phyloP scores from a whole-genome alignment of 1,140 invertebrate genomes.

The Limonius californicus region DNA sequence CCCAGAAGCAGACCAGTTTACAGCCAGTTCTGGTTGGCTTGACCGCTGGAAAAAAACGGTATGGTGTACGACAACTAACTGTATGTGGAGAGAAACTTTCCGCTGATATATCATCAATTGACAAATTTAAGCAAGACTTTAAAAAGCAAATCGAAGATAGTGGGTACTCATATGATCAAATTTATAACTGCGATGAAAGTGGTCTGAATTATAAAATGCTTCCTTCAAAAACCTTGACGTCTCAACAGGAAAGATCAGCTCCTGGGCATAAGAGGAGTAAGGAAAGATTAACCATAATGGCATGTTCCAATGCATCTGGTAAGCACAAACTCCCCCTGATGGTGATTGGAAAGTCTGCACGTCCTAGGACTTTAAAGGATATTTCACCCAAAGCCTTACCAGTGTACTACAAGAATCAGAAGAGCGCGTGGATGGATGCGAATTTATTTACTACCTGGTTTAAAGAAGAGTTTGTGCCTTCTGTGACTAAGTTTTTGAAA shows the following conservation, averaged over 20 bases:
- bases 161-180: not conserved
- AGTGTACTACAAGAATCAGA: not conserved
- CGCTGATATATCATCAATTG: not conserved
- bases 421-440: slow-evolving; percentile 18
- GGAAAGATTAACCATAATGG: slow-evolving; percentile 11
- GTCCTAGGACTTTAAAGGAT: too few species aligned
- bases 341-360: too few species aligned
- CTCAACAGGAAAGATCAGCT: slow-evolving; percentile 25
- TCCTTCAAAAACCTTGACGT: slow-evolving; percentile 31
- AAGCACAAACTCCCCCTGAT: not conserved
- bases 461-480: slow-evolving; percentile 23
- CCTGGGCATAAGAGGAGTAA: slow-evolving; percentile 22
- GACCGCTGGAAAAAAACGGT: slow-evolving; percentile 16
- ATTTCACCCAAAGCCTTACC: not conserved
- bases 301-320: not conserved
- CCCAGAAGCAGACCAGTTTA: slow-evolving; percentile 17
- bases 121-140: not conserved
- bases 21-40: slow-evolving; percentile 21
- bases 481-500: slow-evolving; percentile 18
- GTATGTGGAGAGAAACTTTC: slow-evolving; percentile 23
- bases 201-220: slow-evolving; percentile 38
- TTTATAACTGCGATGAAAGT: too few species aligned
- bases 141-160: not conserved
- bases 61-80: slow-evolving; percentile 17
- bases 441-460: slow-evolving; percentile 23